Evolutionary conservation across 2,888 invertebrate species (phyloP).

Genomic region (Oligia latruncula): DNA sequence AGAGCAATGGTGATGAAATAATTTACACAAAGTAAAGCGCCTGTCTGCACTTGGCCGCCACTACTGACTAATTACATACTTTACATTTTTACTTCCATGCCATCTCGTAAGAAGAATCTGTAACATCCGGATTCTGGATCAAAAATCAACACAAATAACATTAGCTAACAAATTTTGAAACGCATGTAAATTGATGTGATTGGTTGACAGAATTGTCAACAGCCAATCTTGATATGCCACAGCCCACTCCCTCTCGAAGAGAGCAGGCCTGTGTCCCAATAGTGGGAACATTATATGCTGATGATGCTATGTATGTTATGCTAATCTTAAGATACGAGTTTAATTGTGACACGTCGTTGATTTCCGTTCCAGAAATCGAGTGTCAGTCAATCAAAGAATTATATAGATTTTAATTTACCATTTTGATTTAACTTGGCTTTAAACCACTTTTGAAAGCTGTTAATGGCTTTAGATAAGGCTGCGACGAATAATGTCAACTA

Average conservation of each 20-base stretch:
- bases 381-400: background rate
- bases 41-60: too few relatives aligned
- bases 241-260: background rate
- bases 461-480: background rate
- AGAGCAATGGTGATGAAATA: too few relatives aligned
- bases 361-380: background rate
- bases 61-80: background rate
- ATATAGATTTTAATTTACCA: background rate
- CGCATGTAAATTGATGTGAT: background rate
- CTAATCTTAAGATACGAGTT: background rate
- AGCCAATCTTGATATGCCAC: background rate
- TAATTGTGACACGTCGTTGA: background rate
- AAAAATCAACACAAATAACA: background rate
- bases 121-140: background rate
- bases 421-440: too few relatives aligned
- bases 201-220: background rate
- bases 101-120: background rate
- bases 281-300: background rate
- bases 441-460: slow-evolving; percentile 1
- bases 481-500: slow-evolving; percentile 3
- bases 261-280: background rate
- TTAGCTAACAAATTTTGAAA: background rate
- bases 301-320: background rate
- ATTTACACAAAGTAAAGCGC: too few relatives aligned
- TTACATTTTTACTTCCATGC: background rate